Percentiles rank a stretch among this genome's conserved stretches.
These are phyloP conservation scores for Melipona bicolor DNA, from an alignment of 2,888 invertebrate species.

Conservation along the genomic window DNA sequence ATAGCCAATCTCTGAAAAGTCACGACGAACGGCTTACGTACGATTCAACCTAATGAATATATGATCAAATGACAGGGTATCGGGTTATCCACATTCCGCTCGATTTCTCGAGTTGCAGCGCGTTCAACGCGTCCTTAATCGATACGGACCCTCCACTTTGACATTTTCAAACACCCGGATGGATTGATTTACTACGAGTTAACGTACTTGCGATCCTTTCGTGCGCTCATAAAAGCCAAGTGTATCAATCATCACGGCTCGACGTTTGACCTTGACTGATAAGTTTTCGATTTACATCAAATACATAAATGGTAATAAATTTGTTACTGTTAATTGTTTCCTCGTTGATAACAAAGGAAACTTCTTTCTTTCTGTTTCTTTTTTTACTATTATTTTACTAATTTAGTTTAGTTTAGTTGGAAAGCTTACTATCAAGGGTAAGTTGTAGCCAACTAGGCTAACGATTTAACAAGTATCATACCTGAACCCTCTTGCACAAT, in stretches of 20 bases:
- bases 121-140: slow-evolving; percentile 26
- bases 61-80: slow-evolving; percentile 30
- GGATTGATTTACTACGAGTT: not conserved
- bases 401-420: too few species aligned
- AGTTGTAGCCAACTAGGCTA: too few species aligned
- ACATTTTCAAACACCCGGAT: not conserved
- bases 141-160: not conserved
- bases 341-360: too few species aligned
- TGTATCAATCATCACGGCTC: not conserved
- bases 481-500: too few species aligned
- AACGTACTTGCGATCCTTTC: not conserved
- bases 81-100: slow-evolving; percentile 21
- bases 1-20: not conserved
- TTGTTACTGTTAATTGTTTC: too few species aligned
- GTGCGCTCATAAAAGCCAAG: not conserved
- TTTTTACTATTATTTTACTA: too few species aligned
- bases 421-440: too few species aligned
- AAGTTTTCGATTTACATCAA: not conserved
- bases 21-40: not conserved
- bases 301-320: too few species aligned
- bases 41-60: slow-evolving; percentile 3
- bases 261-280: not conserved
- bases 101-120: slow-evolving; percentile 21
- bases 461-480: too few species aligned
- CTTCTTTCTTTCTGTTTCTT: too few species aligned